Evolutionary conservation across 2,113 vertebrate species (phyloP).

Genomic region (Prolemur simus): DNA sequence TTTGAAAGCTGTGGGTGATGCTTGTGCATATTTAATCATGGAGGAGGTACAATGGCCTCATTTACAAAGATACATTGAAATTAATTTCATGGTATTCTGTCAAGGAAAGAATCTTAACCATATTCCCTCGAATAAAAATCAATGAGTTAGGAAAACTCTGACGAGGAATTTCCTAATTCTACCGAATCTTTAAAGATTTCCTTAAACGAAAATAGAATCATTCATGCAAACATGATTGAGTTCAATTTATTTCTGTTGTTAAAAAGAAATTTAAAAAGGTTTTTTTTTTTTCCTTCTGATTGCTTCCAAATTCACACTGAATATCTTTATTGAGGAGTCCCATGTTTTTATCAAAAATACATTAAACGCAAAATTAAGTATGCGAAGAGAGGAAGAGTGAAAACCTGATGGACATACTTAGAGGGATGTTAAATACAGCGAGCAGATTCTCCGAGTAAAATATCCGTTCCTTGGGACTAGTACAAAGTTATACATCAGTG

Average conservation of each 20-base stretch:
- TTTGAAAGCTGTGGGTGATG: constrained; percentile 1
- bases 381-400: background rate
- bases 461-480: background rate
- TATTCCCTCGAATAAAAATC: constrained; percentile 46
- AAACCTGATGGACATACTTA: background rate
- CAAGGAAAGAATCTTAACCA: constrained; percentile 18
- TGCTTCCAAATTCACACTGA: constrained; percentile 1
- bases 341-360: constrained; percentile 41
- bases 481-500: background rate
- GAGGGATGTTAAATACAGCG: background rate
- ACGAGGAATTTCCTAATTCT: constrained; percentile 49
- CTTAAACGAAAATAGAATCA: constrained; percentile 25
- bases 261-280: constrained; percentile 43
- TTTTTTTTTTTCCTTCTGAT: background rate
- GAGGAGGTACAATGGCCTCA: background rate
- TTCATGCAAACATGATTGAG: constrained; percentile 31
- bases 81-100: constrained; percentile 46
- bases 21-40: constrained; percentile 36
- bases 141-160: constrained; percentile 45
- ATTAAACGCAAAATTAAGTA: constrained; percentile 46
- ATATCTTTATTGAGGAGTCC: background rate
- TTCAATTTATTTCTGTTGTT: constrained; percentile 33
- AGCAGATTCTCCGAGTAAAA: background rate
- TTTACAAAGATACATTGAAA: constrained; percentile 31
- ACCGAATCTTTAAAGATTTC: background rate